Conservation (phyloP, 2,113 vertebrate species). For the Hepsetus odoe region DNA sequence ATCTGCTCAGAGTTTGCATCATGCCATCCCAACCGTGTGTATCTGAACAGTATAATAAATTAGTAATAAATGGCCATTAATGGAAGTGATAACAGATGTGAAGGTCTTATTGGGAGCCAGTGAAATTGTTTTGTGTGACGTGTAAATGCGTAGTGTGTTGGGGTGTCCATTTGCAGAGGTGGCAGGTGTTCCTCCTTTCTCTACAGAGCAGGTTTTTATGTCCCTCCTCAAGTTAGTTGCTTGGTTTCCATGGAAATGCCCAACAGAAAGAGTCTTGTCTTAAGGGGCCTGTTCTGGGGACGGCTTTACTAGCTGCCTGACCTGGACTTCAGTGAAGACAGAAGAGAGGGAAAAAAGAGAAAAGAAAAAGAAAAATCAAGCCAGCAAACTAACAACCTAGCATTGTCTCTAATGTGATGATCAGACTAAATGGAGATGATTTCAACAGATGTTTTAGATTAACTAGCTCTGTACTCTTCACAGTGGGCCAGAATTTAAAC, state of each 20-base stretch:
- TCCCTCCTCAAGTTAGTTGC: constrained; percentile 80
- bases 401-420: constrained; percentile 60
- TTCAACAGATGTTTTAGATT: constrained; percentile 47
- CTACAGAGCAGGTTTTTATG: constrained; percentile 81
- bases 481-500: not conserved
- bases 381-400: constrained; percentile 63
- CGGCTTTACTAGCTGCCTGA: constrained; percentile 60
- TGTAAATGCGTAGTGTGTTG: constrained; percentile 55
- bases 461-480: constrained; percentile 12
- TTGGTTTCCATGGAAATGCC: constrained; percentile 79
- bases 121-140: constrained; percentile 51
- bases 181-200: constrained; percentile 80
- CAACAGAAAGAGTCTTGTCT: constrained; percentile 84
- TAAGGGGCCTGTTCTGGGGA: constrained; percentile 76
- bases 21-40: constrained; percentile 9
- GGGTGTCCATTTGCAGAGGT: constrained; percentile 65
- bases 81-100: constrained; percentile 55
- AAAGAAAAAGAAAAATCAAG: constrained; percentile 67
- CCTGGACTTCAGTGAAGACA: constrained; percentile 54
- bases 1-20: constrained; percentile 25
- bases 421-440: constrained; percentile 41
- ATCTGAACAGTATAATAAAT: constrained; percentile 41
- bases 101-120: constrained; percentile 44
- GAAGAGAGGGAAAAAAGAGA: constrained; percentile 23
- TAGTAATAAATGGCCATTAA: constrained; percentile 48